phyloP scores from a whole-genome alignment of 2,113 vertebrate genomes.

The Bungarus multicinctus region DNA sequence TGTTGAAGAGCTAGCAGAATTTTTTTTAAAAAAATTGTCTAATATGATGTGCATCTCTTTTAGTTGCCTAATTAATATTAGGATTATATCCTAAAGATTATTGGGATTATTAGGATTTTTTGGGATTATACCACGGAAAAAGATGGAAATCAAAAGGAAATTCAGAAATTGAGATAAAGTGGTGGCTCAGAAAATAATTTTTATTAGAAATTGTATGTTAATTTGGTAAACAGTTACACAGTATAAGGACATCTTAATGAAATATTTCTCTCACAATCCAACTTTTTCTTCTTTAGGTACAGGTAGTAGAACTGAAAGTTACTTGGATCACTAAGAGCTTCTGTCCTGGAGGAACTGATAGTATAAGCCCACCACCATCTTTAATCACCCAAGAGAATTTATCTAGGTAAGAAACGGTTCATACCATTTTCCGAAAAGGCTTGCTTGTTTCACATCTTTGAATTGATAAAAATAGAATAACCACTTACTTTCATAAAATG shows the following conservation, averaged over 20 bases:
- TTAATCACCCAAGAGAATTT: conserved; percentile 92
- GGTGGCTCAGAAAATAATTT: neutral
- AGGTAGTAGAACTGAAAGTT: conserved; percentile 93
- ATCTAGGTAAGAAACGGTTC: conserved; percentile 74
- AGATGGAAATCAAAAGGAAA: neutral
- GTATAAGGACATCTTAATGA: neutral
- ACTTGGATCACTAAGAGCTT: conserved; percentile 99
- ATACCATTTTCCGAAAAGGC: neutral
- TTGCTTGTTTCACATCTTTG: neutral
- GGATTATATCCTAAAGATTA: neutral
- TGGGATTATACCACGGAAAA: neutral
- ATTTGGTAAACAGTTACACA: neutral
- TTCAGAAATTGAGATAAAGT: neutral
- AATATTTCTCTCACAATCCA: neutral
- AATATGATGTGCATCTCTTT: neutral
- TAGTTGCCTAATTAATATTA: neutral
- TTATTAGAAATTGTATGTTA: neutral
- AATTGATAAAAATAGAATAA: neutral
- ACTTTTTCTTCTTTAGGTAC: conserved; percentile 74
- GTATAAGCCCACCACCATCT: conserved; percentile 90
- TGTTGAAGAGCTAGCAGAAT: neutral
- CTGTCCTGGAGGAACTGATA: conserved; percentile 93
- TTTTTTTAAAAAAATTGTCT: neutral
- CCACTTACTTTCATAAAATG: neutral
- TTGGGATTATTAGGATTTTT: neutral